Conservation (phyloP, 2,888 invertebrate species). For the Brachynemurus nebulosus region DNA sequence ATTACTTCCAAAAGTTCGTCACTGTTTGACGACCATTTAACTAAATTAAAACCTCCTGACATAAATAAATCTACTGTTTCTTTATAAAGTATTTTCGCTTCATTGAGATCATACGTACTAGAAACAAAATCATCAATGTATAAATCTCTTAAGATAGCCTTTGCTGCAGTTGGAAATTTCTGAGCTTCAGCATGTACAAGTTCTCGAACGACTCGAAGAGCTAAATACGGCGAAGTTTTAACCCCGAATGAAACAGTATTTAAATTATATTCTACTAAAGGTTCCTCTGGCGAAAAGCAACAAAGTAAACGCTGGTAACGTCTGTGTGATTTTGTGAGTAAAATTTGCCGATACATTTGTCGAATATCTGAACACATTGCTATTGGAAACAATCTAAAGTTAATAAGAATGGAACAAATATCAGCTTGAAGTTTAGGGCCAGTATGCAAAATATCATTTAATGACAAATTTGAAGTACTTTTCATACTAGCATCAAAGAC, state of each 20-base stretch:
- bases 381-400: constrained; percentile 10
- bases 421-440: constrained; percentile 12
- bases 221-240: constrained; percentile 11
- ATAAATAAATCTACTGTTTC: constrained; percentile 2
- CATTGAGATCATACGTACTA: background rate
- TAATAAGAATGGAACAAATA: constrained; percentile 8
- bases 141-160: constrained; percentile 3
- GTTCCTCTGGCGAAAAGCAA: constrained; percentile 3
- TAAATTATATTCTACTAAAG: constrained; percentile 5
- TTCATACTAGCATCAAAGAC: constrained; percentile 9
- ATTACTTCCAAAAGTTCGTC: no score
- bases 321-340: constrained; percentile 4
- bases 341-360: constrained; percentile 13
- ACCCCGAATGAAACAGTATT: constrained; percentile 11
- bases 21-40: constrained; percentile 11
- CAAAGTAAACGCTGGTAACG: constrained; percentile 11
- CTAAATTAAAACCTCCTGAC: constrained; percentile 8
- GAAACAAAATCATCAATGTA: constrained; percentile 12
- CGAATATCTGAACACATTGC: constrained; percentile 13
- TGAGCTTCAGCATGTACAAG: constrained; percentile 7
- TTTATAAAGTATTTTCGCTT: background rate
- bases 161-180: constrained; percentile 6
- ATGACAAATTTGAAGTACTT: background rate
- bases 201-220: constrained; percentile 10
- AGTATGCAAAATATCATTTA: constrained; percentile 10